phyloP scores from a whole-genome alignment of 2,888 invertebrate species.

The Epistrophe eligans region DNA sequence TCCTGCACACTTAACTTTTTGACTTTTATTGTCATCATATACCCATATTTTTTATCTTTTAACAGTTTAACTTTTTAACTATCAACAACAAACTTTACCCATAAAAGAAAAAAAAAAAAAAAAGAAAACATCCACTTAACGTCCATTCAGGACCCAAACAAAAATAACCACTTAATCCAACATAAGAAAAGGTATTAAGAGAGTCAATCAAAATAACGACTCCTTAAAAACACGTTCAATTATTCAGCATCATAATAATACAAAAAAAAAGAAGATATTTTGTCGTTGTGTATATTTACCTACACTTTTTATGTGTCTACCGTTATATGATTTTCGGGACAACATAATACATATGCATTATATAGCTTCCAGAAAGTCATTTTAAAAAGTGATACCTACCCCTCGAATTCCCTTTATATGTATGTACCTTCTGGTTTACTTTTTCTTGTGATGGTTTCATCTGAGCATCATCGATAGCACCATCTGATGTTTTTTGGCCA shows the following conservation, averaged over 20 bases:
- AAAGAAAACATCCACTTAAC: not conserved
- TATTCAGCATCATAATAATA: slow-evolving; percentile 6
- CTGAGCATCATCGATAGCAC: not conserved
- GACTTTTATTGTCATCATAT: not conserved
- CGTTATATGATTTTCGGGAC: not conserved
- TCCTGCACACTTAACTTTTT: not conserved
- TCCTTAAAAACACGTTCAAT: slow-evolving; percentile 23
- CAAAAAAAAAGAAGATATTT: too few relatives aligned
- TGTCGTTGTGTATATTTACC: not conserved
- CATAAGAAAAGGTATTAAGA: not conserved
- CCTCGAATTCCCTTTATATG: not conserved
- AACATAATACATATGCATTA: too few relatives aligned
- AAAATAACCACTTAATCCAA: slow-evolving; percentile 13
- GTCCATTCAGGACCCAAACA: not conserved
- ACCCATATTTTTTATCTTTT: not conserved
- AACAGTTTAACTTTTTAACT: not conserved
- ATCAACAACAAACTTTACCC: slow-evolving; percentile 2
- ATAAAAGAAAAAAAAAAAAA: not conserved
- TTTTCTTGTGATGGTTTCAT: slow-evolving; percentile 3
- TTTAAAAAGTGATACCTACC: slow-evolving; percentile 7
- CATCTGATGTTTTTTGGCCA: not conserved
- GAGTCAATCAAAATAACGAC: slow-evolving; percentile 28
- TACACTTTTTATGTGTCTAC: slow-evolving; percentile 21
- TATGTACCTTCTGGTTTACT: not conserved
- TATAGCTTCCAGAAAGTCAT: not conserved